These are phyloP conservation scores for Embidobia sp. DNA, from an alignment of 2,888 invertebrate genomes.

Conservation along the genomic window DNA sequence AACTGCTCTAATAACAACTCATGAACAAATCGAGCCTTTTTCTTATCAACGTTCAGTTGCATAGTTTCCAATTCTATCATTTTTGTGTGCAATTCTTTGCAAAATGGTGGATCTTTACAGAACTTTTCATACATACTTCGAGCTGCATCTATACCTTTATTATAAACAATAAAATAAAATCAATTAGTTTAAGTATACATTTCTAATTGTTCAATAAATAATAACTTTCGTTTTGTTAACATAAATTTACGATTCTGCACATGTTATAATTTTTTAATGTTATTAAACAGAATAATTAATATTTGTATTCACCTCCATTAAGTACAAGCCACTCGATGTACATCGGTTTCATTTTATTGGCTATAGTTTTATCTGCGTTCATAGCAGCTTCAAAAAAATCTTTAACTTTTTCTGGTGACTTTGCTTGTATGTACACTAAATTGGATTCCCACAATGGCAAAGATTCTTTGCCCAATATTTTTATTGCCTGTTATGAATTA, in stretches of 20 bases:
- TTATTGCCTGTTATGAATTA: too few species aligned
- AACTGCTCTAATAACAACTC: slow-evolving; percentile 86
- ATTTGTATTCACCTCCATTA: slow-evolving; percentile 77
- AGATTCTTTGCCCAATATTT: slow-evolving; percentile 79
- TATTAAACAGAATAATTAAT: background rate
- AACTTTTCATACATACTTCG: slow-evolving; percentile 85
- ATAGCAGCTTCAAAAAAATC: slow-evolving; percentile 81
- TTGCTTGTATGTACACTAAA: slow-evolving; percentile 77
- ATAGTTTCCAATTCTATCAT: slow-evolving; percentile 83
- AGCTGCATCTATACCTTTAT: slow-evolving; percentile 84
- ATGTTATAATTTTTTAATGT: too few species aligned
- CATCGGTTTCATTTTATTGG: slow-evolving; percentile 84
- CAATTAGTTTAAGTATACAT: too few species aligned
- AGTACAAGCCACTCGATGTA: slow-evolving; percentile 84
- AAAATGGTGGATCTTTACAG: slow-evolving; percentile 84
- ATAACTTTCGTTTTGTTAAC: background rate
- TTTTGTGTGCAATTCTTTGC: slow-evolving; percentile 84
- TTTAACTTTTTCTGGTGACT: slow-evolving; percentile 78
- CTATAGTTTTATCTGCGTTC: slow-evolving; percentile 82
- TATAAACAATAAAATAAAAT: too few species aligned
- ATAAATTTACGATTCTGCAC: background rate
- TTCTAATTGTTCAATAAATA: too few species aligned
- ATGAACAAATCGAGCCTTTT: slow-evolving; percentile 82
- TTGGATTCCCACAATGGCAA: slow-evolving; percentile 82
- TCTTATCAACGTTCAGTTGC: slow-evolving; percentile 76